Evolutionary conservation across 2,888 invertebrate species (phyloP), one percentile per base, ranked within the genome.

Genomic region (Drosophila prolongata): DNA sequence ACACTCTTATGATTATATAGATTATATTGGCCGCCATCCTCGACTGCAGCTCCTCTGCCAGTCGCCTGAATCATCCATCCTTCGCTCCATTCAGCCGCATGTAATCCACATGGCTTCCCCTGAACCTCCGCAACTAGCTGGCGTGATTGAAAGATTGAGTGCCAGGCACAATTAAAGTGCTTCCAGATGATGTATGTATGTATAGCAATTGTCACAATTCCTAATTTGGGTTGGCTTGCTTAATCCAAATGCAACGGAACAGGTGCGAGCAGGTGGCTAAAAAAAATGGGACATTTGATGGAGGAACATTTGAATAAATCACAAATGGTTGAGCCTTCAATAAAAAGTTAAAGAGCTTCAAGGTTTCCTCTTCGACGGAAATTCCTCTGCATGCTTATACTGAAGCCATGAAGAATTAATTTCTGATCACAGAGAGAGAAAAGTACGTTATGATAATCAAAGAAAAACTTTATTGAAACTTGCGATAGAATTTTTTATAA

Each of bases 101-200:
- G 85, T 78, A 80, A 83, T 85, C 83, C 80, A 61, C 67, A 40
- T 71, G 35, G 19, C 40, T 68, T 64, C 52, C 40, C 37, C 66
- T 1, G 16, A 30, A 11, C 37, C 30, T 42, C 47, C 50, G 42
- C 27, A 19, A 50, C 27, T 65, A 62, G 53, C 74, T 77, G 75
- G 76, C 73, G 75, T 87, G 89, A 90, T 90, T 90, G 89, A 82
- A 81, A 90, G 90, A 90, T 90, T 90, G 90, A 90, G 90, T 90
- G 90, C 89, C 90, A 89, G 78, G 75, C 83, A 83, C 90, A 89
- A 89, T 86, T 86, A 86, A 86, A 87, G 77, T 75, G 80, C 79
- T 76, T 74, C 64, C 75, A 66, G 79, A 80, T 84, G 76, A 67
- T 65, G 80, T 80, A 78, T 30, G 9, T 30, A 30, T 82, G 84